Base-by-base conservation (phyloP, 2,888 invertebrate species). In the Hypercompe scribonia region DNA sequence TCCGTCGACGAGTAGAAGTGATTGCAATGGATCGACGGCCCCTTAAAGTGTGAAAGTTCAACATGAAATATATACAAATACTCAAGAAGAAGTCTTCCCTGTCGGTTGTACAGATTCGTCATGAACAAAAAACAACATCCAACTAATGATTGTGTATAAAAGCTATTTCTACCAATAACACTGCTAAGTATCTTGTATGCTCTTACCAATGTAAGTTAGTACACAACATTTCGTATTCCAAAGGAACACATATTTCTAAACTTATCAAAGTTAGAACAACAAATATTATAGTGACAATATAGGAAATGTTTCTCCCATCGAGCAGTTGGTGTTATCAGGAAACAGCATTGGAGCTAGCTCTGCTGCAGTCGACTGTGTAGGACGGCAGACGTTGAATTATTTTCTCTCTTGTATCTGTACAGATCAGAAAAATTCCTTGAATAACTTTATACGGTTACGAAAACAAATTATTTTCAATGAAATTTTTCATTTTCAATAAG, bases 21-120 rank as follows among this genome's bases (percentile, higher is more conserved):
- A 72, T 68, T 68, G 64, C 64, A 8, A 50, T 39, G 31, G 39
- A 68, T 24, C 28, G 68, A 64, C 72, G 64, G 36, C 36, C 68
- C 36, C 28, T 54, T 24, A 28, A 50, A 72, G 31, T 64, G 50
- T 68, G 31, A 72, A 66, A 68, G 36, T 18, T 63, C 64, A 72
- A 54, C 31, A 65, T 64, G 28, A 50, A 72, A 46, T 42, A 67
- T 15, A n/a, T 50, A 72, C 72, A 72, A 50, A 68, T 50, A 68
- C 34, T 39, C 36, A 0, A 34, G 33, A 54, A 50, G 63, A 72
- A 72, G 72, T 72, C 72, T 72, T 72, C 72, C 42, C 68, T 64
- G 28, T 46, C 68, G 31, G 63, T 36, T 64, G 64, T 69, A 50
- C 54, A 72, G 68, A 68, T 50, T 31, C 50, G 50, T 50, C 36